Evolutionary conservation across 2,113 vertebrate genomes (phyloP).

Genomic region (Trogon melanurus): DNA sequence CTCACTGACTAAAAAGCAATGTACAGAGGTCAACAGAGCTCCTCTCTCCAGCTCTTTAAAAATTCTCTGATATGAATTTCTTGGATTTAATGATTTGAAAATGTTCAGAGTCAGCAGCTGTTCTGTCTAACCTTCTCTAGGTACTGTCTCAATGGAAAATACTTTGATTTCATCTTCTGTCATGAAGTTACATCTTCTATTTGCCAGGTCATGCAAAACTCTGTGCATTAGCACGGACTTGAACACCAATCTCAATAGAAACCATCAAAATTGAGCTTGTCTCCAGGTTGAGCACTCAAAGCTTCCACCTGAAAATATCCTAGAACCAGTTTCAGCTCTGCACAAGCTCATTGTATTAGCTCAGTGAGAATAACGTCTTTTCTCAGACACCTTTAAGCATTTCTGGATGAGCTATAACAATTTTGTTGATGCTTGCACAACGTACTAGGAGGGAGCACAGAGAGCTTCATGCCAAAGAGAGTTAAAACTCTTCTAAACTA

Average conservation of each 20-base stretch:
- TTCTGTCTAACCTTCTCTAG: background rate
- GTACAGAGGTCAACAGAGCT: background rate
- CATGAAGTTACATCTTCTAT: background rate
- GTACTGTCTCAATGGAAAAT: background rate
- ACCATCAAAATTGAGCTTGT: background rate
- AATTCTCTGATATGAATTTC: fast-evolving
- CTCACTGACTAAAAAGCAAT: background rate
- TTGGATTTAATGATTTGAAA: background rate
- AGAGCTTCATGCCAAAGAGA: background rate
- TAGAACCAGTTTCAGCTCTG: background rate
- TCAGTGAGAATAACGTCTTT: background rate
- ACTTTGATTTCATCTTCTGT: background rate
- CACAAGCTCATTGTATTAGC: background rate
- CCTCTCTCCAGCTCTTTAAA: background rate
- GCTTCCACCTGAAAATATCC: background rate
- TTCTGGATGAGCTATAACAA: background rate
- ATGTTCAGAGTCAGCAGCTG: background rate
- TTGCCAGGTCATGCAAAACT: background rate
- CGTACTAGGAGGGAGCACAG: background rate
- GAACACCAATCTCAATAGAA: background rate
- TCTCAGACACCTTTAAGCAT: background rate
- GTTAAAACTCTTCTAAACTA: background rate
- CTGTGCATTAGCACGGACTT: background rate
- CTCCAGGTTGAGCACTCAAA: background rate
- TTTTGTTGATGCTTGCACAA: background rate